phyloP scores from a whole-genome alignment of 1,140 invertebrate genomes.

The Lineus longissimus region DNA sequence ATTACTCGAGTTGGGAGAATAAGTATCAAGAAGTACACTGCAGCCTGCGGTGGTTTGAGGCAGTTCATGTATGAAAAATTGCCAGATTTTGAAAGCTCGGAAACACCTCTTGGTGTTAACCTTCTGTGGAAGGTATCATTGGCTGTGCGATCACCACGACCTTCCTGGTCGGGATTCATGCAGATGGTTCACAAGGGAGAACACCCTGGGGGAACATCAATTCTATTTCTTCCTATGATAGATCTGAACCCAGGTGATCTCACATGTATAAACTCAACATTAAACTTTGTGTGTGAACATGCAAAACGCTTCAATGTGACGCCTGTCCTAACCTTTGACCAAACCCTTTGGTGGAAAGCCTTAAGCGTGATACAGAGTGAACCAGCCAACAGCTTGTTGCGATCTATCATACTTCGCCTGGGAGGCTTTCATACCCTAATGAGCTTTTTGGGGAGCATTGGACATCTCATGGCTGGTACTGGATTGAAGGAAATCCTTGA shows the following conservation, averaged over 20 bases:
- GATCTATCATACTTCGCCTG: no score
- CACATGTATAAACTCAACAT: conserved; percentile 2
- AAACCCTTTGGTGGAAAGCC: no score
- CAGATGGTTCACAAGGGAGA: conserved; percentile 19
- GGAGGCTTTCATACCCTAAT: conserved; percentile 13
- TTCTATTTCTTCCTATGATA: conserved; percentile 35
- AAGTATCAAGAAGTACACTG: no score
- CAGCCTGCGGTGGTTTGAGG: no score
- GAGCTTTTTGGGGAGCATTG: conserved; percentile 29
- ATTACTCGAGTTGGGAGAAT: no score
- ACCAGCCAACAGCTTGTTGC: no score
- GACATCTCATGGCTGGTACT: conserved; percentile 26
- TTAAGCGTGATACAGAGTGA: no score
- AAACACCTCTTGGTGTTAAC: no score
- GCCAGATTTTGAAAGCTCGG: no score
- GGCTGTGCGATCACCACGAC: not conserved
- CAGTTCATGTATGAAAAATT: no score
- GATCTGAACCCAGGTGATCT: conserved; percentile 32
- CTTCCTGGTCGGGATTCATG: conserved; percentile 19
- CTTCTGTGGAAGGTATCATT: not conserved
- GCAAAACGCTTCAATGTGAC: not conserved
- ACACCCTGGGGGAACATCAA: conserved; percentile 26
- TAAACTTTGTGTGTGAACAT: no score
- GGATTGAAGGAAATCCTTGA: conserved; percentile 25
- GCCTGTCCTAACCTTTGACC: no score